Evolutionary conservation across 1,140 invertebrate species (phyloP), one percentile per base, ranked within the genome.

Genomic region (Lordiphosa mommai): DNA sequence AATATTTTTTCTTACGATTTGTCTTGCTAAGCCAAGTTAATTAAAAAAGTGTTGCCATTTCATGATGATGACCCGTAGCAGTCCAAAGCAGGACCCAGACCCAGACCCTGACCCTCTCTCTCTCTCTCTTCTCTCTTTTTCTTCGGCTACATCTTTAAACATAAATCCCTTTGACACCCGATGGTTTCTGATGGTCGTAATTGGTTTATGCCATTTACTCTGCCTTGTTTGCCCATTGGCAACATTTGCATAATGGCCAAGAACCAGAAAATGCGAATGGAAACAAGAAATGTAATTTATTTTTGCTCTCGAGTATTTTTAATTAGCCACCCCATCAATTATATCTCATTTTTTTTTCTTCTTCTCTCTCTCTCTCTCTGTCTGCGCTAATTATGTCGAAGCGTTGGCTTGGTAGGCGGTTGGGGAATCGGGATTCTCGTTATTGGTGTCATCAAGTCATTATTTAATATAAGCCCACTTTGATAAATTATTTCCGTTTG

Each of bases 401-500:
- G 8, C 34, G 37, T 46, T 33, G 13, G 51, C 17, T 2, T 13
- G 23, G n/a, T n/a, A n/a, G n/a, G n/a, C n/a, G n/a, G n/a, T n/a
- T n/a, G 41, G 57, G 30, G 30, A 16, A 17, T 40, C 16, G 37
- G 16, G 51, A 36, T 61, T 49, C 30, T 30, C 14, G 9, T 14
- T 30, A 61, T 64, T 68, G 40, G 79, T 72, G 76, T 72, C 72
- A 61, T 65, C 69, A 64, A 77, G 56, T 84, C 77, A 72, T 84
- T 82, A 82, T 82, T 76, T 69, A 76, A 82, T 82, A 72, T 58
- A 69, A 72, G 55, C 41, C 43, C 36, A 37, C 59, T 64, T 82
- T 86, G 82, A 86, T 86, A 77, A 86, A 86, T 86, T 82, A 82
- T 82, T 82, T 82, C 74, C 79, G 69, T 59, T 61, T 72, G 63